Evolutionary conservation across 2,888 invertebrate species (phyloP), one percentile per base, ranked within the genome.

Genomic region (Nemoura dubitans): DNA sequence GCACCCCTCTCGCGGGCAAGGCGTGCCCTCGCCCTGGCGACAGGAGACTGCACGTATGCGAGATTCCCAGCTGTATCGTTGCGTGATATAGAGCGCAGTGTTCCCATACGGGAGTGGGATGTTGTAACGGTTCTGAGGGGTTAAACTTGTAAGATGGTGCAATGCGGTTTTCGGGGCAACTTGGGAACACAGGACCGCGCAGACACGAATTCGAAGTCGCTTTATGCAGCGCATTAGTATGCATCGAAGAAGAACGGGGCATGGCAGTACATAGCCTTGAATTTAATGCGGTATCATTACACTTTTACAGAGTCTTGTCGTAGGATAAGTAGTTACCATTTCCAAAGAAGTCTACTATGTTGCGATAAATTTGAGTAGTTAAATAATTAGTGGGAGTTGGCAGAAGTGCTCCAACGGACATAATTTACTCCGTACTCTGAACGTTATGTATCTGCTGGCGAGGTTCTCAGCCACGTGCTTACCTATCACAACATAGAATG

Each of bases 51-150:
- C 59, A 59, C 59, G 59, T 59, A 59, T 59, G 16, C 59, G 59
- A 59, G 59, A 59, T 59, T 59, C 59, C 59, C 59, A 59, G 59
- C 59, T 59, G 59, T 21, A 59, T 59, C 59, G 59, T 36, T 36
- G 36, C 10, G 36, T 21, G 14, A 59, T 36, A 36, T 7, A 21
- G 59, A 59, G 59, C 21, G 59, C 59, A 59, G 59, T 21, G 21
- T 59, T 59, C 59, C 59, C 59, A 59, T 59, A 59, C 16, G 59
- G 59, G 59, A 6, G 36, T 10, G 36, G 10, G 36, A 10, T 10
- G 10, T 36, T 21, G 59, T 59, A 59, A 59, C 59, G 59, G 59
- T 59, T 59, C 59, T 59, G 59, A 14, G 21, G 59, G 59, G 59
- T 3, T 59, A 21, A 59, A 59, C 59, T 59, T 59, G 59, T 59